These are phyloP conservation scores for Mormyrus iriodes DNA, from an alignment of 2,113 vertebrate genomes.

Conservation along the genomic window DNA sequence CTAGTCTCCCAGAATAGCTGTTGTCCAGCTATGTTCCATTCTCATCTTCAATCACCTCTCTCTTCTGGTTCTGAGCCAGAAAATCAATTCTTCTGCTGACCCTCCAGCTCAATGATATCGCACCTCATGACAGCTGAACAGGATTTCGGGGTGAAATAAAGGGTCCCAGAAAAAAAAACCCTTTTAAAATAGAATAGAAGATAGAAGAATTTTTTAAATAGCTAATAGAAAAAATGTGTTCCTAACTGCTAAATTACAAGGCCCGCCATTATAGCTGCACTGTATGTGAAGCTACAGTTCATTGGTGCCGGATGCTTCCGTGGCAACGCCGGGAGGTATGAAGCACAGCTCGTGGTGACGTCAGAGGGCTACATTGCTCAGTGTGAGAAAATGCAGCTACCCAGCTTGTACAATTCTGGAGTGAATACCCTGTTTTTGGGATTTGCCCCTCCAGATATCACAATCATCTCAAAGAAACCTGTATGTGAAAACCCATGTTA, in stretches of 20 bases:
- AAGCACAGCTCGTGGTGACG: background rate
- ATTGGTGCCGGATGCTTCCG: background rate
- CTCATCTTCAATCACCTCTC: background rate
- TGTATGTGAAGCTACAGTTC: background rate
- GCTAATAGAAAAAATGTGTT: background rate
- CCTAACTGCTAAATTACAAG: background rate
- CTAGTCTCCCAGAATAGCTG: background rate
- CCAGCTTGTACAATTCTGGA: background rate
- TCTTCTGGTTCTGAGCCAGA: background rate
- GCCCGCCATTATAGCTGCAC: background rate
- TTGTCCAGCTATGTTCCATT: background rate
- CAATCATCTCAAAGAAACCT: background rate
- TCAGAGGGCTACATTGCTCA: background rate
- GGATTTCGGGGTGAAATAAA: background rate
- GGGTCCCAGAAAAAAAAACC: background rate
- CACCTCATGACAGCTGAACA: background rate
- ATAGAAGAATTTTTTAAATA: no score
- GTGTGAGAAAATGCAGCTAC: background rate
- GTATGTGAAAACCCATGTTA: background rate
- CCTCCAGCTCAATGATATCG: background rate
- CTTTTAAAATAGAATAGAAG: background rate
- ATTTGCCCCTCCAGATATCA: background rate
- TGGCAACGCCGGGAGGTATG: background rate
- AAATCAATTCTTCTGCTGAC: background rate
- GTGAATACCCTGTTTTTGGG: background rate